Conservation (phyloP, 2,888 invertebrate species). For the Drosophila leonis region DNA sequence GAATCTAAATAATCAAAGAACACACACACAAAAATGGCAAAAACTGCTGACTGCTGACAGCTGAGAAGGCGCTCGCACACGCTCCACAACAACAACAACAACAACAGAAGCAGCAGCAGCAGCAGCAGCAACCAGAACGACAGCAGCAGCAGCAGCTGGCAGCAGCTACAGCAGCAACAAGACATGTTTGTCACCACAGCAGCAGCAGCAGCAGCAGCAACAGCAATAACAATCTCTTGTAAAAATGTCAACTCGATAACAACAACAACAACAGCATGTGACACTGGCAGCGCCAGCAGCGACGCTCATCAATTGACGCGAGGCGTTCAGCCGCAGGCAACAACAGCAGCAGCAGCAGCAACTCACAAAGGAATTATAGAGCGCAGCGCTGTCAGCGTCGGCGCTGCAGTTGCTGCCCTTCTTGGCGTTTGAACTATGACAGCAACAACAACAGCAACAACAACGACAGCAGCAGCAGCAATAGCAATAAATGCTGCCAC, state of each 20-base stretch:
- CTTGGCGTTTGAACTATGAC: conserved; percentile 60
- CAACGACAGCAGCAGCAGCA: conserved; percentile 30
- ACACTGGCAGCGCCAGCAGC: conserved; percentile 37
- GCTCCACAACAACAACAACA: conserved; percentile 40
- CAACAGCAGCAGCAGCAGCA: conserved; percentile 32
- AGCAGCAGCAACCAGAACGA: conserved; percentile 43
- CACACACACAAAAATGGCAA: conserved; percentile 33
- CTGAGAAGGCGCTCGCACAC: conserved; percentile 58
- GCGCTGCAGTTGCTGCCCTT: conserved; percentile 41
- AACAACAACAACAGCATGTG: conserved; percentile 25
- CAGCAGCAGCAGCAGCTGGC: conserved; percentile 36
- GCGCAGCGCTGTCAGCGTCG: conserved; percentile 45
- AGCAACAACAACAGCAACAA: conserved; percentile 35
- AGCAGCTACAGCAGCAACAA: conserved; percentile 33
- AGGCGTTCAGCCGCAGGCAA: conserved; percentile 46
- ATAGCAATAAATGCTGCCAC: conserved; percentile 66
- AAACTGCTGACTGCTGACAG: conserved; percentile 51
- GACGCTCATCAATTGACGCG: conserved; percentile 51
- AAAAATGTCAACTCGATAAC: conserved; percentile 48
- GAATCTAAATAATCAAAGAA: conserved; percentile 61
- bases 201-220: conserved; percentile 29
- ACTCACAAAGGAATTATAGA: conserved; percentile 32
- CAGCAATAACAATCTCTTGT: conserved; percentile 29
- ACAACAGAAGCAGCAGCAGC: conserved; percentile 34
- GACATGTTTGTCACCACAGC: conserved; percentile 55